These are phyloP conservation scores for Suillia variegata DNA, from an alignment of 2,888 invertebrate genomes.

Conservation along the genomic window DNA sequence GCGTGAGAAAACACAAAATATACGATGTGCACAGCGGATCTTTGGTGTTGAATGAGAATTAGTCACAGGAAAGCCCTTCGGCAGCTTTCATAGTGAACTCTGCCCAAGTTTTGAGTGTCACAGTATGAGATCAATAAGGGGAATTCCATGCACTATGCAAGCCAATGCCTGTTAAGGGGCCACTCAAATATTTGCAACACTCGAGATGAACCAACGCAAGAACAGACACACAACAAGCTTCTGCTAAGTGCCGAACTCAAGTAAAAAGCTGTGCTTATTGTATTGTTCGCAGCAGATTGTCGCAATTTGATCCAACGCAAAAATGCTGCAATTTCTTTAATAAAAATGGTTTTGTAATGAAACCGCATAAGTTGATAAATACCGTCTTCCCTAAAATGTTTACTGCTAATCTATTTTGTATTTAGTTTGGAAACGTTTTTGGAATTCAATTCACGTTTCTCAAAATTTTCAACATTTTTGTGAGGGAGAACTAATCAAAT, in stretches of 20 bases:
- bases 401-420: no score
- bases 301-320: not conserved
- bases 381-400: no score
- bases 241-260: not conserved
- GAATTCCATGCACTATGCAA: not conserved
- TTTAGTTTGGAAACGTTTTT: no score
- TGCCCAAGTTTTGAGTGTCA: no score
- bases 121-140: not conserved
- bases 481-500: no score
- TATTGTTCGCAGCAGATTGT: slow-evolving; percentile 2
- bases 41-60: not conserved
- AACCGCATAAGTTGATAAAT: no score
- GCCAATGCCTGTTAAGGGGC: slow-evolving; percentile 48
- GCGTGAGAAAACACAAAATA: slow-evolving; percentile 4
- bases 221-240: not conserved
- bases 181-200: slow-evolving; percentile 52
- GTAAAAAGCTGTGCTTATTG: not conserved
- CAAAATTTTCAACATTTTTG: no score
- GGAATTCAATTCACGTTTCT: no score
- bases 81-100: not conserved
- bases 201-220: slow-evolving; percentile 24
- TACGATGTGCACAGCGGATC: not conserved
- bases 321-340: not conserved
- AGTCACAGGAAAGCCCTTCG: slow-evolving; percentile 2
- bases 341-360: not conserved